These are phyloP conservation scores for Ceyx melanurus DNA, from an alignment of 2,113 vertebrate species.

Conservation along the genomic window DNA sequence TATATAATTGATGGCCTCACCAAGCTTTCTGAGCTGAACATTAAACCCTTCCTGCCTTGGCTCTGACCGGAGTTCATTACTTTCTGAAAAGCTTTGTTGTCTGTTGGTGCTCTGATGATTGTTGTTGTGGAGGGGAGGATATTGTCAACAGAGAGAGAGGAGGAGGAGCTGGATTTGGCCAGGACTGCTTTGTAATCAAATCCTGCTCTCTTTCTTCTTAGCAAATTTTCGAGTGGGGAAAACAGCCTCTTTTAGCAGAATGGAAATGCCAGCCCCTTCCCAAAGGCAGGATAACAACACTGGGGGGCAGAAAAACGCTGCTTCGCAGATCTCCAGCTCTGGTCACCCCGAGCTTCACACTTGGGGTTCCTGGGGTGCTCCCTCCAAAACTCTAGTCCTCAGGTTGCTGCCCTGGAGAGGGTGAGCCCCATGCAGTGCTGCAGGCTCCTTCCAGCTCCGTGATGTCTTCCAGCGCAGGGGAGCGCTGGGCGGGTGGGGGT, in stretches of 20 bases:
- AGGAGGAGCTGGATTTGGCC: constrained; percentile 45
- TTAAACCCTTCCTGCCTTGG: constrained; percentile 74
- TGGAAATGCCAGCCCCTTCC: not conserved
- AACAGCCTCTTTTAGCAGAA: constrained; percentile 33
- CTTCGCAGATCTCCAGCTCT: not conserved
- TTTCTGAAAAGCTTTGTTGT: constrained; percentile 75
- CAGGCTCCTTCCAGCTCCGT: fast-evolving
- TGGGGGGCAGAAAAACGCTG: not conserved
- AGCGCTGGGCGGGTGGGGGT: no score
- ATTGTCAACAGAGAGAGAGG: constrained; percentile 51
- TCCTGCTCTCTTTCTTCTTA: not conserved
- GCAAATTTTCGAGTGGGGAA: constrained; percentile 22
- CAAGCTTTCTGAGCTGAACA: constrained; percentile 44
- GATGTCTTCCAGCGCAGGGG: not conserved
- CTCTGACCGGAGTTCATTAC: constrained; percentile 75
- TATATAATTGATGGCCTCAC: constrained; percentile 76
- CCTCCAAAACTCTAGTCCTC: not conserved
- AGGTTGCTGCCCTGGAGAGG: not conserved
- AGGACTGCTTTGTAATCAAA: constrained; percentile 40
- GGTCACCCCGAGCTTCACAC: fast-evolving
- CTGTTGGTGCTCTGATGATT: constrained; percentile 76
- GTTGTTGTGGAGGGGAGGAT: constrained; percentile 70
- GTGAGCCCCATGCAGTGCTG: fast-evolving
- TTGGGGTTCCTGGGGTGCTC: not conserved
- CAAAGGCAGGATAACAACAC: not conserved